Evolutionary conservation across 35 echinoderm and acorn worm genomes (phyloP).

Genomic region (Apostichopus parvimensis): DNA sequence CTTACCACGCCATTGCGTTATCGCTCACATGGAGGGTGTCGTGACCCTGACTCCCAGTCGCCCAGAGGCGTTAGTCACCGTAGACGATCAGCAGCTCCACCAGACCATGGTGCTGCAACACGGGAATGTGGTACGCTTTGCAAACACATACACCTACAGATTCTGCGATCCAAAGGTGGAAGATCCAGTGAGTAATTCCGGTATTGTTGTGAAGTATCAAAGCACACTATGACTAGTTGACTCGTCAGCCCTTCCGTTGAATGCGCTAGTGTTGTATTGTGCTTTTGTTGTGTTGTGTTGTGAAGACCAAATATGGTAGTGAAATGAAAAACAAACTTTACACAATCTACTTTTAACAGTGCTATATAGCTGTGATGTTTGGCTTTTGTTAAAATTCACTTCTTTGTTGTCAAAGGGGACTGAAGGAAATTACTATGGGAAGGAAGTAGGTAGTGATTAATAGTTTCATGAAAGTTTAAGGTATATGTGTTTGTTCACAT

Average conservation of each 20-base stretch:
- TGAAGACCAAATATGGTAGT: background rate
- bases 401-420: no score
- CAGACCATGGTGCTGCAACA: slow-evolving; percentile 92
- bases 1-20: slow-evolving; percentile 89
- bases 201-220: background rate
- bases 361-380: no score
- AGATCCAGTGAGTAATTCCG: slow-evolving; percentile 73
- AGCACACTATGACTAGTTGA: background rate
- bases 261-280: no score
- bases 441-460: no score
- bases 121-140: slow-evolving; percentile 86
- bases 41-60: slow-evolving; percentile 88
- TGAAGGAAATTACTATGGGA: no score
- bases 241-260: no score
- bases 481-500: no score
- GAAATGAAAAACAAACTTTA: no score
- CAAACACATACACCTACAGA: slow-evolving; percentile 77
- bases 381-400: no score
- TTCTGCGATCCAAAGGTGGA: slow-evolving; percentile 95
- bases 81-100: slow-evolving; percentile 79
- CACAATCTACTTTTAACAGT: no score
- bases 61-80: slow-evolving; percentile 78
- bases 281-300: background rate
- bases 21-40: slow-evolving; percentile 96
- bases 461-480: no score